Evolutionary conservation across 1,140 invertebrate genomes (phyloP), one percentile per base, ranked within the genome.

Genomic region (Stegodyphus dumicola): DNA sequence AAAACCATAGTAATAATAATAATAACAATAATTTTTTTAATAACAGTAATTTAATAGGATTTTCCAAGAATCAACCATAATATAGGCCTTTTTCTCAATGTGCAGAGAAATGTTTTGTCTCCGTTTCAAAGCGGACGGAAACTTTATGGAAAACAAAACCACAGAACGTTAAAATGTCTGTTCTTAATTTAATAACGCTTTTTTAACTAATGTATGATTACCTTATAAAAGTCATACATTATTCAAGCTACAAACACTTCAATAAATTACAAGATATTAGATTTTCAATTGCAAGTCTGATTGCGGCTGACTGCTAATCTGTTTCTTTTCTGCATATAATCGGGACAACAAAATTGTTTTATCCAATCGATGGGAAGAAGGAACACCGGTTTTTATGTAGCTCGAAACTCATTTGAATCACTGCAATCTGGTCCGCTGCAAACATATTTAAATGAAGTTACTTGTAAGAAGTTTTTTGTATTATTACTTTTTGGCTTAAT

Each of bases 361-460:
- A 17, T 60, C 49, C 67, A 71, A 71, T 81, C 67, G 18, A 81
- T 81, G n/a, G 67, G 15, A 65, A 69, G 65, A 18, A 69, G 66
- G 48, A 64, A 81, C 67, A 81, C 48, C 17, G 69, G 13, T 81
- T 81, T 81, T 81, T 81, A 81, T 81, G 69, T 49, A 18, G 54
- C 77, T 18, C 54, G 60, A 71, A 81, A 81, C 69, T 81, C 78
- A 73, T 81, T 81, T 81, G 53, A 71, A 73, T 60, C 67, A n/a
- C 33, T 60, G 51, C 65, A 78, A 78, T 69, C 78, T 64, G 52
- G 18, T 79, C 51, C 69, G n/a, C 48, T 60, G 73, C 69, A 81
- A 69, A 67, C 78, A 73, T 81, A 81, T 81, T 81, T 81, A 81
- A 81, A 81, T 81, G 69, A 81, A 81, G 78, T 81, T 60, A 73